Evolutionary conservation across 2,797 vertebrate species (phyloP), one percentile per base, ranked within the genome.

Genomic region (Spea hammondii): DNA sequence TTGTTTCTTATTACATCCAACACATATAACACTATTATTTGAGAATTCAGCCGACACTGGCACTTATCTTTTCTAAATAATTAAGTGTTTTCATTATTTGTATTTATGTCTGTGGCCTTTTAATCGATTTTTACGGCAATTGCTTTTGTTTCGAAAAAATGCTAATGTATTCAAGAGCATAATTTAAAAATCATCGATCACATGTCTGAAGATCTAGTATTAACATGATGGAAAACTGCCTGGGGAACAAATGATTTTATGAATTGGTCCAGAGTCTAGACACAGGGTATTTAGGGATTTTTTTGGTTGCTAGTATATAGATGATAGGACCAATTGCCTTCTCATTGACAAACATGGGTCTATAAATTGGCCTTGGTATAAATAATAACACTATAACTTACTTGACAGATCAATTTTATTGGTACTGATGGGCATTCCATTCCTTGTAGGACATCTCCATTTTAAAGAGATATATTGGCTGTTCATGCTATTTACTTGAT

Each of bases 151-250:
- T 77, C 62, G 46, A 67, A 72, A 77, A 66, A 51, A 71, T 72
- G 79, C 64, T 81, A 81, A 81, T 77, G 49, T 81, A 81, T 81
- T 81, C 74, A 77, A 72, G 64, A 72, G 32, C 64, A 72, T 81
- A 81, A 77, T 81, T 76, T 77, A 77, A 62, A 81, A 72, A 81
- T n/a, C 55, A 81, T 81, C 48, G 79, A 81, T 81, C 72, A 65
- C 64, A 68, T 81, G 74, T 77, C 79, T 68, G 54, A 68, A 64
- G 54, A 81, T 53, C 53, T 50, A 69, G 74, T 69, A 77, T 81
- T 81, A 81, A 62, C 74, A 77, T 81, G 79, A 81, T 81, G 48
- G 66, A 81, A 65, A 54, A 68, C 69, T 77, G 79, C 74, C 48
- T 60, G 62, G 73, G 70, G 74, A 81, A 50, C 65, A 50, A 81